Percentiles rank a stretch among this genome's conserved stretches.
These are phyloP conservation scores for Muschampia plurimacula DNA, from an alignment of 2,888 invertebrate species.

Conservation along the genomic window DNA sequence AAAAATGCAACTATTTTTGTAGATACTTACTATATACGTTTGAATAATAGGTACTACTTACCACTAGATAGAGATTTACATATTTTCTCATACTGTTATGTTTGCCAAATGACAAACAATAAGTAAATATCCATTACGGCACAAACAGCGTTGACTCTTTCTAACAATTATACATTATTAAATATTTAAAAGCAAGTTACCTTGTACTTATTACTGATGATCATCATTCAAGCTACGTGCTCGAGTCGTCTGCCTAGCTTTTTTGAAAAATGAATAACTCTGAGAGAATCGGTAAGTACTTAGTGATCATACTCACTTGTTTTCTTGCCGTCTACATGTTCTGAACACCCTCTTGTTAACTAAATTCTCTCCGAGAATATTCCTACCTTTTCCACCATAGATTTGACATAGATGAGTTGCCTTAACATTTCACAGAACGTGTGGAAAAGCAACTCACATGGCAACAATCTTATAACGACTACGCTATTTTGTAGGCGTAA, in stretches of 20 bases:
- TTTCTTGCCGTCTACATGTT: conserved; percentile 20
- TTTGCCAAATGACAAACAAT: conserved; percentile 71
- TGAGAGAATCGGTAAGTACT: conserved; percentile 43
- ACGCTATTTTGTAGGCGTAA: conserved; percentile 86
- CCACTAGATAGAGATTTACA: conserved; percentile 80
- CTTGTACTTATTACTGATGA: conserved; percentile 21
- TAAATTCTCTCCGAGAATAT: conserved; percentile 67
- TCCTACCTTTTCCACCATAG: conserved; percentile 66
- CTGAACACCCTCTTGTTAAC: conserved; percentile 34
- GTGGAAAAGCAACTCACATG: conserved; percentile 79
- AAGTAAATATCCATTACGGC: conserved; percentile 61
- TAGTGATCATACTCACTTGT: conserved; percentile 33
- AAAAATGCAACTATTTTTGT: conserved; percentile 84
- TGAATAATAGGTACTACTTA: conserved; percentile 65
- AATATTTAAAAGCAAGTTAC: conserved; percentile 35
- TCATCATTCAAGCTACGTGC: conserved; percentile 45
- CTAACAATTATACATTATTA: conserved; percentile 37
- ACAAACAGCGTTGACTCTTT: conserved; percentile 60
- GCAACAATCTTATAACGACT: conserved; percentile 85
- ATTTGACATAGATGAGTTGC: conserved; percentile 74
- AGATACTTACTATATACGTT: conserved; percentile 78
- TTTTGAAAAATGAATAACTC: conserved; percentile 57
- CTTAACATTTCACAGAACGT: conserved; percentile 70
- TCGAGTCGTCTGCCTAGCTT: conserved; percentile 55
- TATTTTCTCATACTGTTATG: conserved; percentile 80